phyloP scores from a whole-genome alignment of 37 sponge, comb jelly and placozoan species.

The Geodia barretti region DNA sequence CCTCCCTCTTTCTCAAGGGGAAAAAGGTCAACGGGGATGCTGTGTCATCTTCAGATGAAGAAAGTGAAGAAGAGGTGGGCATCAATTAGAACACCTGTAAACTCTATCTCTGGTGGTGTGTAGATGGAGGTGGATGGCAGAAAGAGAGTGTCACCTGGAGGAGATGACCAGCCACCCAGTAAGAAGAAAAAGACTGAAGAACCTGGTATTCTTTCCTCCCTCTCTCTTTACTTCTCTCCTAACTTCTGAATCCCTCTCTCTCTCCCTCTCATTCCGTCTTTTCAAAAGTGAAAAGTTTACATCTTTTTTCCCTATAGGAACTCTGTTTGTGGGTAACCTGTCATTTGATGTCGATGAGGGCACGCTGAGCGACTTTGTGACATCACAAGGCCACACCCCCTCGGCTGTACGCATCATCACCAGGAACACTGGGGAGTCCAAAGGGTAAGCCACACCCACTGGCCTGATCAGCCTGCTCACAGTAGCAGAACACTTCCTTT shows the following conservation, averaged over 20 bases:
- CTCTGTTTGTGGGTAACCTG: slow-evolving; percentile 65
- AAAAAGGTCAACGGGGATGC: neutral
- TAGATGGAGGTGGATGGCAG: neutral
- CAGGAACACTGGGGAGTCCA: slow-evolving; percentile 53
- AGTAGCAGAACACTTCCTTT: too few species aligned
- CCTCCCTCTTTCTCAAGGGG: too few species aligned
- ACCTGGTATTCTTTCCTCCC: neutral
- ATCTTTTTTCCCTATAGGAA: neutral
- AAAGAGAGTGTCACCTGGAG: slow-evolving; percentile 6
- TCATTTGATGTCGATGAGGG: slow-evolving; percentile 63
- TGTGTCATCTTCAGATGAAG: slow-evolving; percentile 9
- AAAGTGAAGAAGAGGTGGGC: slow-evolving; percentile 26
- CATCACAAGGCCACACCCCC: slow-evolving; percentile 41
- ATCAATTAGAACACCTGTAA: neutral
- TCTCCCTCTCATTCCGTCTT: neutral
- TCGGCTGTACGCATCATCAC: slow-evolving; percentile 63
- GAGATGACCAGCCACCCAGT: slow-evolving; percentile 21
- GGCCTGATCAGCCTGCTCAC: too few species aligned
- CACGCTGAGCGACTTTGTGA: slow-evolving; percentile 48
- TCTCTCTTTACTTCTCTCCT: neutral
- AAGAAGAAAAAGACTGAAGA: slow-evolving; percentile 37
- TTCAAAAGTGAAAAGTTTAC: neutral
- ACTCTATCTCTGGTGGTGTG: neutral
- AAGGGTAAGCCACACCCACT: slow-evolving; percentile 46
- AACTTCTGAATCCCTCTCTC: too few species aligned